Base-by-base conservation (phyloP, 1,140 invertebrate genomes). In the Nephila pilipes region DNA sequence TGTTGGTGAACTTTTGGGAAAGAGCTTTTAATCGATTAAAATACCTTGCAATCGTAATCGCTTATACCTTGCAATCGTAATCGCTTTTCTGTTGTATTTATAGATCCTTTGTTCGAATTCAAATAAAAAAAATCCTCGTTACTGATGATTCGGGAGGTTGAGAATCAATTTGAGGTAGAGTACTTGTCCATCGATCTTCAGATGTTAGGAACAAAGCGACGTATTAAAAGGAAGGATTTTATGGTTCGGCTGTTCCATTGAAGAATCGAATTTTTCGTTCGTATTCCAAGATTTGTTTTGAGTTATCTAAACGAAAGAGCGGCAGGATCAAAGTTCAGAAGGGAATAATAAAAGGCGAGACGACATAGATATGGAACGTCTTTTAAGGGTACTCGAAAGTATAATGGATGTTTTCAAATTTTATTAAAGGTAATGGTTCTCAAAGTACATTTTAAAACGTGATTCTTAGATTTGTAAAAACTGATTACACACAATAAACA, bases 171-270 rank as follows among this genome's bases (percentile, higher is more conserved):
- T 75, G 69, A 4, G 29, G 69, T 36, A 75, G 69, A 75, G 69
- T 18, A 18, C 65, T 75, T 75, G 65, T 36, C 29, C 65, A 75
- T 75, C 65, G 65, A 75, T 75, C 65, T 75, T 1, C 3, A 32
- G 18, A 32, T 29, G 69, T 10, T 75, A 29, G 29, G 29, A 75
- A 75, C 69, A 75, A 75, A 75, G 69, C 69, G 69, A 32, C 14
- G 6, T 75, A 75, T 75, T 75, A 75, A 75, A 75, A 75, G 69
- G 69, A 29, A 75, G 69, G 69, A 75, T 75, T 75, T 75, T 75
- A 75, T 75, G 69, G 69, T 75, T 32, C 29, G 65, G 12, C 65
- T 75, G 65, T 32, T 75, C 65, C 65, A 75, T 75, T 75, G 65
- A 32, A 14, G 65, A 75, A 75, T 75, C 29, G 65, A 32, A 32